Conservation (phyloP, 2,888 invertebrate genomes). For the Brenthis hecate region DNA sequence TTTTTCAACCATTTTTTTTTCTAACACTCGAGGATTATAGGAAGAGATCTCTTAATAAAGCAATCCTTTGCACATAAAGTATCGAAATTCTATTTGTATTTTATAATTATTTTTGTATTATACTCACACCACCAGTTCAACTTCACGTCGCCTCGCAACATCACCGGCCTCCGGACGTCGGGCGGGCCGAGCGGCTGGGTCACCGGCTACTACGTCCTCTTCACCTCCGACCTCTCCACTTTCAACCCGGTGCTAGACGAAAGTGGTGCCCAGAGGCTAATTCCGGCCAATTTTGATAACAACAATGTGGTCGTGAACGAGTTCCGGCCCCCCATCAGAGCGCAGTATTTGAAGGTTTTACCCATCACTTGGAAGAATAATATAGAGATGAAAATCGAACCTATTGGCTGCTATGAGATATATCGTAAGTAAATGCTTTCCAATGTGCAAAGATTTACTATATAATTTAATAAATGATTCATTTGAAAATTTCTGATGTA, state of each 20-base stretch:
- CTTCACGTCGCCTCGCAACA: slow-evolving; percentile 87
- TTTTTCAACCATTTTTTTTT: too few species aligned
- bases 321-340: slow-evolving; percentile 88
- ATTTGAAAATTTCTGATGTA: too few species aligned
- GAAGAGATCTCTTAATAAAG: too few species aligned
- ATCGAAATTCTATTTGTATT: too few species aligned
- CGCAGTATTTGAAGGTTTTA: slow-evolving; percentile 86
- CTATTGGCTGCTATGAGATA: slow-evolving; percentile 89
- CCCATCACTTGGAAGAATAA: slow-evolving; percentile 88
- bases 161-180: slow-evolving; percentile 90
- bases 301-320: slow-evolving; percentile 83
- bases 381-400: slow-evolving; percentile 89
- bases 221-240: slow-evolving; percentile 86
- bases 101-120: too few species aligned
- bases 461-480: too few species aligned
- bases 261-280: slow-evolving; percentile 79
- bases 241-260: slow-evolving; percentile 84
- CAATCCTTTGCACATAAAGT: too few species aligned
- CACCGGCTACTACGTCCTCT: slow-evolving; percentile 86
- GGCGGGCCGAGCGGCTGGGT: slow-evolving; percentile 89
- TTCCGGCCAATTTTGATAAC: slow-evolving; percentile 88
- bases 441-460: too few species aligned
- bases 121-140: slow-evolving; percentile 81
- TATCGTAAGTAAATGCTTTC: slow-evolving; percentile 72
- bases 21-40: too few species aligned